A percentile compares a stretch with the other conserved stretches of the same genome.
Conservation (phyloP, 2,888 invertebrate species). For the Laothoe populi region DNA sequence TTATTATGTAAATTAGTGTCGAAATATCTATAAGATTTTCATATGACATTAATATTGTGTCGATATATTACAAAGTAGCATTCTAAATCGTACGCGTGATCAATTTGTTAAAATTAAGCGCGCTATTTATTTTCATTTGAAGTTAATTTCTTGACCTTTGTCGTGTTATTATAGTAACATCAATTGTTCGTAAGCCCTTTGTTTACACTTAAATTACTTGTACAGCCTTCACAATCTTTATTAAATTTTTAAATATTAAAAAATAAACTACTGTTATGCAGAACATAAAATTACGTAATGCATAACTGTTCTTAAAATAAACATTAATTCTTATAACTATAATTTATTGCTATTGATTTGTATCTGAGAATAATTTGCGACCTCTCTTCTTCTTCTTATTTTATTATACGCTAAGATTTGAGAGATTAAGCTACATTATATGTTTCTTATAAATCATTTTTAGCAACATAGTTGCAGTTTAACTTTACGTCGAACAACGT, state of each 20-base stretch:
- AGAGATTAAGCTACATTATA: not conserved
- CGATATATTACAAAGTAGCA: not conserved
- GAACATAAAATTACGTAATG: not conserved
- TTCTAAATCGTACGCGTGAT: not conserved
- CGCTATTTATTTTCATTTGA: not conserved
- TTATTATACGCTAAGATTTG: not conserved
- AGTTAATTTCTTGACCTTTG: not conserved
- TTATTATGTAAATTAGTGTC: not conserved
- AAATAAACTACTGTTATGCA: not conserved
- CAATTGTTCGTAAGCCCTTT: not conserved
- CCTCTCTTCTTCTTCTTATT: not conserved
- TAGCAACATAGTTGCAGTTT: not conserved
- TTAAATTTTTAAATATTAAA: not conserved
- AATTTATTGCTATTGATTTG: constrained; percentile 8
- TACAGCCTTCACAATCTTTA: not conserved
- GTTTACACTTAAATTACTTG: not conserved
- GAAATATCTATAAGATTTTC: not conserved
- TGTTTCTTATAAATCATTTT: not conserved
- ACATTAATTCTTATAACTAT: not conserved
- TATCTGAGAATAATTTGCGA: constrained; percentile 4
- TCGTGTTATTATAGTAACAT: constrained; percentile 1
- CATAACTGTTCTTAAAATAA: constrained; percentile 3
- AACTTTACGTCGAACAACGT: constrained; percentile 6
- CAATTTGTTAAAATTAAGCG: not conserved
- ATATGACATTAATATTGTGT: not conserved